Percentiles rank a stretch among this genome's conserved stretches.
These are phyloP conservation scores for Rachycentron canadum DNA, from an alignment of 2,797 vertebrate genomes.

Conservation along the genomic window DNA sequence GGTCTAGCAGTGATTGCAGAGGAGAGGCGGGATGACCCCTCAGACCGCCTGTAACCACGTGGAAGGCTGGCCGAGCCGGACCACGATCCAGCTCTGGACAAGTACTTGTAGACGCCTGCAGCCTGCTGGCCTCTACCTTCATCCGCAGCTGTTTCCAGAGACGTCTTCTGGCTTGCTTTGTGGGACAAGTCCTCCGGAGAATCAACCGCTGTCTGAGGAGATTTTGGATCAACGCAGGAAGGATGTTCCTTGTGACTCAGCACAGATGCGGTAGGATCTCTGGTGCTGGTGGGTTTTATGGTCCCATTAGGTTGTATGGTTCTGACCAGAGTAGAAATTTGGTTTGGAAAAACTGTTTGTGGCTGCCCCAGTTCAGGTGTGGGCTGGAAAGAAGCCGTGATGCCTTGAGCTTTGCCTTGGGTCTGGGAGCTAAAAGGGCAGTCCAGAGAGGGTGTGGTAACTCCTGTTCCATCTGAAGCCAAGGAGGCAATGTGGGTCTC, in stretches of 20 bases:
- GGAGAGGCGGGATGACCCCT: conserved; percentile 89
- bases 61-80: conserved; percentile 86
- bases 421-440: conserved; percentile 65
- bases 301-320: conserved; percentile 17
- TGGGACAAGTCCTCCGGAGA: conserved; percentile 20
- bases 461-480: conserved; percentile 59
- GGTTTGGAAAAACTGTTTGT: conserved; percentile 21
- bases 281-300: conserved; percentile 6
- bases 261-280: not conserved
- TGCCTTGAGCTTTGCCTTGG: conserved; percentile 48
- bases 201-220: not conserved
- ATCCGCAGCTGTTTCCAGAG: conserved; percentile 33
- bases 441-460: conserved; percentile 54
- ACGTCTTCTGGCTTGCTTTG: conserved; percentile 6
- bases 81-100: conserved; percentile 59
- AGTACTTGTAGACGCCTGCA: conserved; percentile 47
- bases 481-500: conserved; percentile 50
- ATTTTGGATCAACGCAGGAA: conserved; percentile 19
- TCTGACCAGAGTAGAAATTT: conserved; percentile 46
- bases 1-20: conserved; percentile 93
- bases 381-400: conserved; percentile 7
- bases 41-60: conserved; percentile 91
- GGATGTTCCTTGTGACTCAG: conserved; percentile 35
- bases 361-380: conserved; percentile 18
- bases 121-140: conserved; percentile 19